phyloP scores from a whole-genome alignment of 2,797 vertebrate species.

The Anableps anableps region DNA sequence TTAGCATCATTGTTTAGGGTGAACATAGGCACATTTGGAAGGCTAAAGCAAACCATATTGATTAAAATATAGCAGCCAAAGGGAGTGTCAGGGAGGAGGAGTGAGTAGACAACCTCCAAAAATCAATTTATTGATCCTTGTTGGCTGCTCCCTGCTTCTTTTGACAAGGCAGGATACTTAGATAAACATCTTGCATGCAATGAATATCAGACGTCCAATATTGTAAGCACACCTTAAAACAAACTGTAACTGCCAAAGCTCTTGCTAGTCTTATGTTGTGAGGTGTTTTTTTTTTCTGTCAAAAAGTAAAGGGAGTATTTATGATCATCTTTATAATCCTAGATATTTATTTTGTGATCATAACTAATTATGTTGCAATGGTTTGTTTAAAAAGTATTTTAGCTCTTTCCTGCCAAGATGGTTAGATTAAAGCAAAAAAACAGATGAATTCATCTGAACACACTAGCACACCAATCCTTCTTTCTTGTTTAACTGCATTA shows the following conservation, averaged over 20 bases:
- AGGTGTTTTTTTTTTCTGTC: neutral
- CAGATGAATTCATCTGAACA: neutral
- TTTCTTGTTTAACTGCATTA: neutral
- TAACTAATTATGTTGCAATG: neutral
- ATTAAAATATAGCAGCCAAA: constrained; percentile 60
- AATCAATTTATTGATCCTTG: constrained; percentile 62
- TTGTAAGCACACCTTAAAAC: constrained; percentile 4
- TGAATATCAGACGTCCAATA: constrained; percentile 25
- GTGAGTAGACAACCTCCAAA: constrained; percentile 32
- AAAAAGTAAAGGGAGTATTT: neutral
- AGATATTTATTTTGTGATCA: neutral
- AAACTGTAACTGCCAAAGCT: neutral
- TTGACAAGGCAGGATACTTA: constrained; percentile 49
- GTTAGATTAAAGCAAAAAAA: neutral
- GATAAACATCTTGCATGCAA: constrained; percentile 39
- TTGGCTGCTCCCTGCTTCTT: constrained; percentile 49
- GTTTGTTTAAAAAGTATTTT: neutral
- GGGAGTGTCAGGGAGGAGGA: constrained; percentile 32
- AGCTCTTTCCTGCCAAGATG: neutral
- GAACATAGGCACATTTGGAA: constrained; percentile 6
- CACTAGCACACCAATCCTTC: too few species aligned
- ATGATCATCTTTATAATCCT: neutral
- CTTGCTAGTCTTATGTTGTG: neutral
- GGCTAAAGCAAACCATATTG: constrained; percentile 48
- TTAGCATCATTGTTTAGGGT: neutral